Evolutionary conservation across 2,113 vertebrate genomes (phyloP), one percentile per base, ranked within the genome.

Genomic region (Redunca redunca): DNA sequence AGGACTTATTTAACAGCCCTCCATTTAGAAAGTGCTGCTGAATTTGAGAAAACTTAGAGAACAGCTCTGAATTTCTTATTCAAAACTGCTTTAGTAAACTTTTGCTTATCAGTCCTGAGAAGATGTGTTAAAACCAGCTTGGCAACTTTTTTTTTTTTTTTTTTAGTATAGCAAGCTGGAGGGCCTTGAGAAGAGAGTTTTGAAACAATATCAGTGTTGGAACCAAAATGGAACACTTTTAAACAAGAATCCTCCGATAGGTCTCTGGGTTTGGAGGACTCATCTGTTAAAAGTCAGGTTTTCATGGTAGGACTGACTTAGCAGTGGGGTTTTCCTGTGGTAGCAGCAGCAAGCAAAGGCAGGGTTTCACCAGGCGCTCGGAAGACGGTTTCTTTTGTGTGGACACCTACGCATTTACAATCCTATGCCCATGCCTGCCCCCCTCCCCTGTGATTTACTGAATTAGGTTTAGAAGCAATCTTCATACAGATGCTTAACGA

Each of bases 61-160:
- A 71, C 95, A 52, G 48, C 97, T 94, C 86, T 64, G 26, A 81
- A 7, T 98, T 97, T 92, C 97, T 98, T 97, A 97, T 62, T 98
- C 78, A 92, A 97, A 98, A 97, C 97, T 97, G 98, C 98, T 97
- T 98, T 96, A 64, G 98, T 93, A 95, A 98, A 98, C 98, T 98
- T 98, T 82, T 97, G 97, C 98, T 99, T 99, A 99, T 99, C 99
- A 96, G 98, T 87, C 89, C 97, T 94, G 97, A 98, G 98, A 99
- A 99, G 99, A 99, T 99, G 98, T 99, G 98, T 99, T 98, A 98
- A 98, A 99, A 99, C 99, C 99, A 99, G 99, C 99, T 98, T 93
- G 98, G 94, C 98, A 94, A 97, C 99, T 99, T 99, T 99, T 98
- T 99, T 97, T 33, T 98, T n/a, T 64, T 98, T 98, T 97, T 98